Base-by-base conservation (phyloP, 2,113 vertebrate species). In the Carlito syrichta region DNA sequence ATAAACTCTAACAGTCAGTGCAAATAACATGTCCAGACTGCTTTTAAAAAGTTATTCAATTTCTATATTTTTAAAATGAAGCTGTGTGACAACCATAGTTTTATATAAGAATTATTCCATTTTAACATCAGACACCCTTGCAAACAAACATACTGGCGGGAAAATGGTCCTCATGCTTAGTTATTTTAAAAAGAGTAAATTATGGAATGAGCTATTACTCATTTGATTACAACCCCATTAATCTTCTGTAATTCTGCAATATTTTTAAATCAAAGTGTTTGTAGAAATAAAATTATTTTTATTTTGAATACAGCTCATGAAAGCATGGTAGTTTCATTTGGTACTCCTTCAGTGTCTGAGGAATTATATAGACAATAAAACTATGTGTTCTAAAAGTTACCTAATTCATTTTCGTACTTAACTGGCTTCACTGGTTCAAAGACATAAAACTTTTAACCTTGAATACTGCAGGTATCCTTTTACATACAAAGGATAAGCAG, bases 181-280 rank as follows among this genome's bases (percentile, higher is more conserved):
- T 91, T 96, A 94, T 82, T 68, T 93, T 43, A 69, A 89, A 38
- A 94, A 83, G 38, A 54, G 30, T 96, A 58, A 92, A 69, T 94
- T 50, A 78, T 25, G 27, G 23, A 81, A 84, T 66, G 68, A 95
- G 43, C 48, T 43, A 32, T 35, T 78, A 68, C 17, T 52, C 48
- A 60, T 86, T 58, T 79, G 27, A 74, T 60, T 78, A 62, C 5
- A 84, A 45, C 6, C 3, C 54, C 27, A 62, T 82, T 86, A 86
- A 68, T 96, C 63, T 84, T 86, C 50, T 93, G 1, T 81, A 73
- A 83, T 16, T 66, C 60, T 66, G 45, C 27, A 86, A 13, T 86
- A 83, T 92, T 74, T 96, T 87, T 83, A 86, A 97, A 66, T 56
- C 63, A 73, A 89, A 58, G 5, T 63, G 93, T 68, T 95, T 93